Evolutionary conservation across 1,140 invertebrate genomes (phyloP), one percentile per base, ranked within the genome.

Genomic region (Drosophila mauritiana): DNA sequence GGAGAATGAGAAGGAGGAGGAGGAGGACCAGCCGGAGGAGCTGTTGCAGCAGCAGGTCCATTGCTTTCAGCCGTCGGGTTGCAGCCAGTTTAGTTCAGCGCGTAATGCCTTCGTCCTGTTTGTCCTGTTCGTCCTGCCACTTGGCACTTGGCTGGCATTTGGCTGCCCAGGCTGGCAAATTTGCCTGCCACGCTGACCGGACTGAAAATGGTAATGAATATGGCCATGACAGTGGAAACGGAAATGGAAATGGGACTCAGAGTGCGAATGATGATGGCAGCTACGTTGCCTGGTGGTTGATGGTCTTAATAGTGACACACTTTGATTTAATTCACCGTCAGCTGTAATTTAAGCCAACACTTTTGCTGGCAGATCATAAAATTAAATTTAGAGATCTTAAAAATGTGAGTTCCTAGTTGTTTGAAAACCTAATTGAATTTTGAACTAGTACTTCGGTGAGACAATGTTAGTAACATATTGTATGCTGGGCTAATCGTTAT

Each of bases 141-240:
- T 53, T 46, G 43, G 17, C 63, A 72, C 52, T 39, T 56, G 22
- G 45, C 59, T 56, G 80, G 27, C 53, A 73, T 48, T 81, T 73
- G 64, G 77, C 77, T 42, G 64, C 57, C 77, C 46, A 42, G 56
- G 59, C 45, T 12, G 12, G 22, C 20, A 49, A 75, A 67, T 74
- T 67, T 67, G 25, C 57, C 63, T 62, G 43, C 58, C 45, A 1
- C 42, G 31, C 52, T 55, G 61, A 64, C 52, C 62, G 52, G 20
- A 13, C 39, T 52, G 36, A 40, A 57, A 45, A 42, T 15, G 36
- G 42, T 67, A 67, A 67, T 67, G 59, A 64, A 67, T 49, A 62
- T 25, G 63, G 63, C 58, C 42, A 49, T 51, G 45, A 49, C 45
- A 27, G 15, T 20, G 55, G 6, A n/a, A 45, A 17, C 20, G 31